Conservation (phyloP, 2,888 invertebrate species). For the Rhabditoides inermis region DNA sequence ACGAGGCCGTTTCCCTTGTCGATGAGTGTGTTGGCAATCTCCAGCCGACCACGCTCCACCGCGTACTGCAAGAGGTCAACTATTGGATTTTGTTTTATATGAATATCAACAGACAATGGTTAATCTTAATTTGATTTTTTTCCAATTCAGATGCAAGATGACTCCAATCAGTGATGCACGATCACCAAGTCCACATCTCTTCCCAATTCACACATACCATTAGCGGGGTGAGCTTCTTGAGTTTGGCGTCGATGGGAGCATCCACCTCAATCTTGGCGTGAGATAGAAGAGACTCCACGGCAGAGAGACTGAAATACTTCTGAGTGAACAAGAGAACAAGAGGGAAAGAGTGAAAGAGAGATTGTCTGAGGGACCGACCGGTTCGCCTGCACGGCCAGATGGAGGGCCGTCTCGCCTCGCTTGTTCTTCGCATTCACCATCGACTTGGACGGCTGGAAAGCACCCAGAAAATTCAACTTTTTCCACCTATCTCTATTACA, state of each 20-base stretch:
- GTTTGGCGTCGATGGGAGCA: slow-evolving; percentile 6
- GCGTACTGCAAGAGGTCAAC: too few species aligned
- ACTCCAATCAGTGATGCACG: too few species aligned
- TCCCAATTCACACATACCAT: slow-evolving; percentile 5
- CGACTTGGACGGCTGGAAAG: slow-evolving; percentile 13
- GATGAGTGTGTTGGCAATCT: slow-evolving; percentile 48
- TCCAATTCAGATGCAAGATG: too few species aligned
- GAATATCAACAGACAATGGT: too few species aligned
- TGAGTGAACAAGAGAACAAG: too few species aligned
- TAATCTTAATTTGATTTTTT: too few species aligned
- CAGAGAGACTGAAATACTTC: slow-evolving; percentile 5
- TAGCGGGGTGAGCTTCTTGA: slow-evolving; percentile 15
- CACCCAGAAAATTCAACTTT: too few species aligned
- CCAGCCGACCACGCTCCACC: slow-evolving; percentile 22
- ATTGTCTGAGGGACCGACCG: too few species aligned
- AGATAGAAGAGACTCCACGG: slow-evolving; percentile 8
- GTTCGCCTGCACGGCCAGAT: slow-evolving; percentile 54
- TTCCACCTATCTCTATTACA: too few species aligned
- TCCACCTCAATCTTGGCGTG: slow-evolving; percentile 12
- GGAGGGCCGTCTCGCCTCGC: slow-evolving; percentile 53
- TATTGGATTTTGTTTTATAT: too few species aligned
- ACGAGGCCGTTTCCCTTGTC: slow-evolving; percentile 49
- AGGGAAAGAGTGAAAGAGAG: too few species aligned
- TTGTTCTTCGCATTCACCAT: slow-evolving; percentile 28
- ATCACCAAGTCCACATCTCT: too few species aligned